These are phyloP conservation scores for Cryptops parisi DNA, from an alignment of 2,888 invertebrate genomes.

Conservation along the genomic window DNA sequence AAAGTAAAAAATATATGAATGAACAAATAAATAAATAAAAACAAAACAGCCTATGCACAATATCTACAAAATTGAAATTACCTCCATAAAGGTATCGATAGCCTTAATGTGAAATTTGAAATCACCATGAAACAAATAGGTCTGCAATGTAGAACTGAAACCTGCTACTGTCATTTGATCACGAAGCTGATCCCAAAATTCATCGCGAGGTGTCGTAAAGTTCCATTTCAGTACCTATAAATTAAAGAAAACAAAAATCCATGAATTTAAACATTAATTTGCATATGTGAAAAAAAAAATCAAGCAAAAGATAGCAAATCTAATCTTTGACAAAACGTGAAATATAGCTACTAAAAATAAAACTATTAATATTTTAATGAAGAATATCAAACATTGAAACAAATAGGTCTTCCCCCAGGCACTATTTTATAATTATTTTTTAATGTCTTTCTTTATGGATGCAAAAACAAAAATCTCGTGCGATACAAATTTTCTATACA, in stretches of 20 bases:
- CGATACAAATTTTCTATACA: too few relatives aligned
- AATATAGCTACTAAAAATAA: too few relatives aligned
- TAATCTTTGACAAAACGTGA: too few relatives aligned
- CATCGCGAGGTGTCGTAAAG: constrained; percentile 80
- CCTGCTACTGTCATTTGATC: constrained; percentile 80
- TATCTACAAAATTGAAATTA: constrained; percentile 21
- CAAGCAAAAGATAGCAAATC: too few relatives aligned
- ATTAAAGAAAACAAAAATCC: constrained; percentile 8
- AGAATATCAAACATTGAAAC: too few relatives aligned
- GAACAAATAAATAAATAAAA: neutral
- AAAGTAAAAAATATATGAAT: constrained; percentile 19
- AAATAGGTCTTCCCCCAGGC: too few relatives aligned
- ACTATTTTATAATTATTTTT: too few relatives aligned
- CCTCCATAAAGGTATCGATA: constrained; percentile 71
- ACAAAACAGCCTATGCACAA: constrained; percentile 4
- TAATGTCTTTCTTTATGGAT: too few relatives aligned
- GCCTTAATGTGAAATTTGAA: constrained; percentile 91
- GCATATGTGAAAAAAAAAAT: neutral
- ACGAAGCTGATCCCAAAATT: constrained; percentile 81
- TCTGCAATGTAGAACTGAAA: constrained; percentile 69
- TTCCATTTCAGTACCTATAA: constrained; percentile 68
- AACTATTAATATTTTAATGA: too few relatives aligned
- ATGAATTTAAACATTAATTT: neutral
- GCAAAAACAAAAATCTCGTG: too few relatives aligned
- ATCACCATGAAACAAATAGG: constrained; percentile 87